Evolutionary conservation across 2,888 invertebrate genomes (phyloP).

Genomic region (Aleiodes testaceus): DNA sequence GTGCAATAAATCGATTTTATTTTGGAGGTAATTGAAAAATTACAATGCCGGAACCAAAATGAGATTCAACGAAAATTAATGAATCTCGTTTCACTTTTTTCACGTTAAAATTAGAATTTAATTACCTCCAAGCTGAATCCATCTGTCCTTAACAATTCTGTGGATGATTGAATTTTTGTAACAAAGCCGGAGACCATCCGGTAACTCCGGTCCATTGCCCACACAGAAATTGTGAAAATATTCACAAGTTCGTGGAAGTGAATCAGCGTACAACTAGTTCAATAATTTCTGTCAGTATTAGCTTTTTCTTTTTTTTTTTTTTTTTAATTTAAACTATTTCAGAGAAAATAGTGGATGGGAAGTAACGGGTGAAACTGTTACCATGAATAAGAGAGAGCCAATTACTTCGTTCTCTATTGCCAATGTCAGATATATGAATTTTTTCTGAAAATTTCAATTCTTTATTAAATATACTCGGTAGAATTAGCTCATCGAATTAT

Average conservation of each 20-base stretch:
- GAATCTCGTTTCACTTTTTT: slow-evolving; percentile 21
- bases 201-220: slow-evolving; percentile 62
- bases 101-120: slow-evolving; percentile 6
- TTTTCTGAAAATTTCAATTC: not conserved
- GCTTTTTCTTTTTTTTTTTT: too few relatives aligned
- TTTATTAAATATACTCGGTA: slow-evolving; percentile 7
- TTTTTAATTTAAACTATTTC: too few relatives aligned
- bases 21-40: too few relatives aligned
- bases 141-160: slow-evolving; percentile 79
- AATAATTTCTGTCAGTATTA: too few relatives aligned
- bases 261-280: slow-evolving; percentile 76
- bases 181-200: slow-evolving; percentile 54
- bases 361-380: slow-evolving; percentile 61
- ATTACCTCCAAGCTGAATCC: slow-evolving; percentile 81
- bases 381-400: slow-evolving; percentile 78
- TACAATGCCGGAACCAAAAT: not conserved
- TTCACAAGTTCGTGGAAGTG: slow-evolving; percentile 76
- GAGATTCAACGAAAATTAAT: slow-evolving; percentile 1
- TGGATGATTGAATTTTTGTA: slow-evolving; percentile 60
- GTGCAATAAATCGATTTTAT: too few relatives aligned
- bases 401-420: slow-evolving; percentile 72
- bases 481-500: slow-evolving; percentile 64
- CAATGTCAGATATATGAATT: slow-evolving; percentile 70
- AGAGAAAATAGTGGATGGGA: too few relatives aligned
- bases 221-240: slow-evolving; percentile 77